These are phyloP conservation scores for Xestia c-nigrum DNA, from an alignment of 2,888 invertebrate genomes.

Conservation along the genomic window DNA sequence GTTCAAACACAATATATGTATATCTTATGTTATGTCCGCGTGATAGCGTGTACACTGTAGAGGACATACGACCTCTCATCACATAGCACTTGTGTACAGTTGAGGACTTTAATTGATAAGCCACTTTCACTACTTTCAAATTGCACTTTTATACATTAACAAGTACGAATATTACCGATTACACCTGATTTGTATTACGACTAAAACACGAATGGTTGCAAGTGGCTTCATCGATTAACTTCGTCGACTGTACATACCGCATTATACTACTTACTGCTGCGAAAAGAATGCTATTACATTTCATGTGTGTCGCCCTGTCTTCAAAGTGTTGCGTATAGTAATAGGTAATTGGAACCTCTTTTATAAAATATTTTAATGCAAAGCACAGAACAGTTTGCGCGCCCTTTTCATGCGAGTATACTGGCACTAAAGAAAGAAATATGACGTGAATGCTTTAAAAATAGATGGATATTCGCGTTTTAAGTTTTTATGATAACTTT, in stretches of 20 bases:
- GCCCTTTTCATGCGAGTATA: conserved; percentile 1
- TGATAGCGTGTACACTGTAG: conserved; percentile 34
- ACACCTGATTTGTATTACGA: too few relatives aligned
- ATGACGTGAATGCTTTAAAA: conserved; percentile 18
- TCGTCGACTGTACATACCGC: background rate
- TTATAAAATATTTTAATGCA: conserved; percentile 9
- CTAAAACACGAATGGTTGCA: too few relatives aligned
- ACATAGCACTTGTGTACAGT: background rate
- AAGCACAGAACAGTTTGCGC: conserved; percentile 9
- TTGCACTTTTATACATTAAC: too few relatives aligned
- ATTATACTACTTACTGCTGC: background rate
- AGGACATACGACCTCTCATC: conserved; percentile 40
- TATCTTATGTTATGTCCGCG: conserved; percentile 32
- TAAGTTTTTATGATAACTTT: conserved; percentile 24
- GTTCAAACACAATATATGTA: conserved; percentile 32
- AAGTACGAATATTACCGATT: too few relatives aligned
- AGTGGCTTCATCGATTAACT: too few relatives aligned
- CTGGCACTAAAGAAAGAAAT: conserved; percentile 2
- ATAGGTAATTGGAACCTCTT: conserved; percentile 17
- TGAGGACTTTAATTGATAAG: too few relatives aligned
- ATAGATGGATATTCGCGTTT: conserved; percentile 28
- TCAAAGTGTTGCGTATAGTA: conserved; percentile 1
- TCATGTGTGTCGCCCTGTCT: background rate
- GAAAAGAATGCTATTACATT: conserved; percentile 10
- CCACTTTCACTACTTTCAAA: too few relatives aligned